These are phyloP conservation scores for Phrynosoma platyrhinos DNA, from an alignment of 2,113 vertebrate species.

Conservation along the genomic window DNA sequence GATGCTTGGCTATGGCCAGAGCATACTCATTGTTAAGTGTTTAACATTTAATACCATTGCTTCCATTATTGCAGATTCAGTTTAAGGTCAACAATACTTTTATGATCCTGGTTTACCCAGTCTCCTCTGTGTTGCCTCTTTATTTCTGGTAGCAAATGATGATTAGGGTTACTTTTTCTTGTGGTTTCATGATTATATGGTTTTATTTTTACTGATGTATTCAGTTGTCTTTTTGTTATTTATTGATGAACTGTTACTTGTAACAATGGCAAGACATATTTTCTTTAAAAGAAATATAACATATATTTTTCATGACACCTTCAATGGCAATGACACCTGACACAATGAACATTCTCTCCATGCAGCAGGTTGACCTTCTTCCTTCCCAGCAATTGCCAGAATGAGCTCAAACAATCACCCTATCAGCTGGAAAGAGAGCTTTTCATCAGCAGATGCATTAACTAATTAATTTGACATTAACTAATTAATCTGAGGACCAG, in stretches of 20 bases:
- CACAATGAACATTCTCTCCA: not conserved
- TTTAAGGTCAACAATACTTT: no score
- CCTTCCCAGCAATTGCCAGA: conserved; percentile 5
- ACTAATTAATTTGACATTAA: conserved; percentile 66
- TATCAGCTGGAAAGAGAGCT: conserved; percentile 33
- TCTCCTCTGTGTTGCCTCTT: no score
- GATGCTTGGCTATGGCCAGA: not conserved
- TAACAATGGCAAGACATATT: not conserved
- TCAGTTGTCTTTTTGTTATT: not conserved
- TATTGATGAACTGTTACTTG: not conserved
- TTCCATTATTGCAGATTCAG: no score
- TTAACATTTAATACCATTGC: no score
- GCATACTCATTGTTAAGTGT: no score
- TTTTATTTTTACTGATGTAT: not conserved
- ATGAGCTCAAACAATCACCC: conserved; percentile 13
- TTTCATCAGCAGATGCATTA: conserved; percentile 59
- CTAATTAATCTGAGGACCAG: conserved; percentile 63
- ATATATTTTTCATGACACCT: not conserved
- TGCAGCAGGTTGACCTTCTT: not conserved
- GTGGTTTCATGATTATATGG: not conserved
- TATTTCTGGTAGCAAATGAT: no score
- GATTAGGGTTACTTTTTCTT: not conserved
- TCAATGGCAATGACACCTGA: not conserved
- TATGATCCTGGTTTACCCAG: no score
- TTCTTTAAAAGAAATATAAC: not conserved